These are phyloP conservation scores for Hyphantria cunea DNA, from an alignment of 1,140 invertebrate genomes.

Conservation along the genomic window DNA sequence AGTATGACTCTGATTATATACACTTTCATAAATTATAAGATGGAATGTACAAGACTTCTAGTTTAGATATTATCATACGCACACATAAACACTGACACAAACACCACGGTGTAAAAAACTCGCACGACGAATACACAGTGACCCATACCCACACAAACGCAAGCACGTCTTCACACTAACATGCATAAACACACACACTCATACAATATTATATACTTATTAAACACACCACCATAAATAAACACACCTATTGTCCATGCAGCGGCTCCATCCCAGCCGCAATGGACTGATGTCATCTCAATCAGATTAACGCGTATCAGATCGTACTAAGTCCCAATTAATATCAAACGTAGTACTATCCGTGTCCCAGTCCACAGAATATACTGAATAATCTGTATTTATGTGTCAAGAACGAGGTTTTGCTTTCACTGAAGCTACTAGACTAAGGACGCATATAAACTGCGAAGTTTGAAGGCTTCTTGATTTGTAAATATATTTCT, in stretches of 20 bases:
- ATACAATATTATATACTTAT: not conserved
- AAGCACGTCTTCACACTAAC: not conserved
- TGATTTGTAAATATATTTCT: no score
- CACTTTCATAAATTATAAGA: no score
- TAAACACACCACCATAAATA: not conserved
- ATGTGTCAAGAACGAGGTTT: not conserved
- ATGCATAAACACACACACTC: not conserved
- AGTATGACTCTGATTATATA: no score
- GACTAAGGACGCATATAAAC: no score
- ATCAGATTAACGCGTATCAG: slow-evolving; percentile 23
- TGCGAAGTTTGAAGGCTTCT: no score
- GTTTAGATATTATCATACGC: no score
- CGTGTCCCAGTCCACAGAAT: not conserved
- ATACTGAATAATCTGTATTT: slow-evolving; percentile 1
- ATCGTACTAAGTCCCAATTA: slow-evolving; percentile 24
- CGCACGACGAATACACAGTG: no score
- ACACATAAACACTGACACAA: no score
- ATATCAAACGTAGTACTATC: slow-evolving; percentile 13
- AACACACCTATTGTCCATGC: no score
- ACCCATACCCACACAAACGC: no score
- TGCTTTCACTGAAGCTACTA: slow-evolving; percentile 1
- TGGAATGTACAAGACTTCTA: no score
- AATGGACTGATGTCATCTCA: slow-evolving; percentile 12
- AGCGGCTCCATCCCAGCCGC: not conserved
- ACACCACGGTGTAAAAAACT: no score